phyloP scores from a whole-genome alignment of 1,140 invertebrate species.

The Sarcophaga peregrina region DNA sequence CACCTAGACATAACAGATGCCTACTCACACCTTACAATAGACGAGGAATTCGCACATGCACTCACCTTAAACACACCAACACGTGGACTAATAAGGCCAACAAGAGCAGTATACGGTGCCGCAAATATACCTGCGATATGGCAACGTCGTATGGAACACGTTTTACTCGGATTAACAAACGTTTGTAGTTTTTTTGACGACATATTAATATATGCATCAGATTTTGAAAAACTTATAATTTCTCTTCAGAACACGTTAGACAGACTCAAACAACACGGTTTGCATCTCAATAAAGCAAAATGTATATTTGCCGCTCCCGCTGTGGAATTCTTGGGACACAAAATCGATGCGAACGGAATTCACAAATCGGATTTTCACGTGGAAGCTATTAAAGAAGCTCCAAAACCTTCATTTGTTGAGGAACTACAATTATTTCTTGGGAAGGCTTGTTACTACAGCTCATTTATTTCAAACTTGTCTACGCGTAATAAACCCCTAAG shows the following conservation, averaged over 20 bases:
- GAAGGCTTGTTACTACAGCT: not conserved
- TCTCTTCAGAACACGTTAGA: conserved; percentile 42
- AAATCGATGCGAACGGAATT: conserved; percentile 23
- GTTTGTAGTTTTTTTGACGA: not conserved
- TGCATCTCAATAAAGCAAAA: too few relatives aligned
- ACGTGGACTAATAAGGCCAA: not conserved
- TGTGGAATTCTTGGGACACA: too few relatives aligned
- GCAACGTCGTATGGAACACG: too few relatives aligned
- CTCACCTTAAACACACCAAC: not conserved
- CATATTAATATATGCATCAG: not conserved
- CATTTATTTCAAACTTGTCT: too few relatives aligned
- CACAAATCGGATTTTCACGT: conserved; percentile 20
- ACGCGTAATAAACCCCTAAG: too few relatives aligned
- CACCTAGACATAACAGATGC: conserved; percentile 13
- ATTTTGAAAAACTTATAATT: conserved; percentile 25
- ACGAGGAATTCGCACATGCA: conserved; percentile 29
- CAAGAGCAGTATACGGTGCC: not conserved
- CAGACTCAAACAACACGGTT: not conserved
- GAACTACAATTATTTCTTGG: conserved; percentile 32
- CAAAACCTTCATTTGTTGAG: conserved; percentile 1
- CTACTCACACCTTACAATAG: conserved; percentile 24
- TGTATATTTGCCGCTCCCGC: too few relatives aligned
- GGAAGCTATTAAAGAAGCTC: conserved; percentile 12
- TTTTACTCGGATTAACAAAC: too few relatives aligned
- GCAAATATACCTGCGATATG: conserved; percentile 5